Conservation (phyloP, 2,888 invertebrate genomes). For the Drosophila ezoana region DNA sequence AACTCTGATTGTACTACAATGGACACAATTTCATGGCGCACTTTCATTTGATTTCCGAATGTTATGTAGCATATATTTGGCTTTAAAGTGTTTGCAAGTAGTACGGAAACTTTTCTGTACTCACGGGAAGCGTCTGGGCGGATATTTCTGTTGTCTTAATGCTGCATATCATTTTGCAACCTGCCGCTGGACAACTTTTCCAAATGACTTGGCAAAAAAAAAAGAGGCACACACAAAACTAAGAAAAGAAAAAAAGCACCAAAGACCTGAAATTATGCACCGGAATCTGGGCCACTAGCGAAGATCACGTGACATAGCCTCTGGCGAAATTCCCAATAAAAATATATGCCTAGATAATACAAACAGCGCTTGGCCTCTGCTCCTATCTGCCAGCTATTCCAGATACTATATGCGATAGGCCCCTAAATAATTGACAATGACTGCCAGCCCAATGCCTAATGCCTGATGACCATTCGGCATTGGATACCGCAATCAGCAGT, state of each 20-base stretch:
- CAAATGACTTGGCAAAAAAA: constrained; percentile 60
- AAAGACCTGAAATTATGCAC: constrained; percentile 26
- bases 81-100: constrained; percentile 9
- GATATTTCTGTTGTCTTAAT: constrained; percentile 48
- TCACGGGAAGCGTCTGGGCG: constrained; percentile 27
- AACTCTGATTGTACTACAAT: constrained; percentile 19
- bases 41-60: constrained; percentile 22
- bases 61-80: constrained; percentile 4
- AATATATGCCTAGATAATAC: constrained; percentile 12
- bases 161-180: constrained; percentile 46
- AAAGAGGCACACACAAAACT: not conserved
- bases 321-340: constrained; percentile 29
- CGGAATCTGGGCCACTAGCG: constrained; percentile 27
- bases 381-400: constrained; percentile 19
- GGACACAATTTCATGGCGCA: not conserved
- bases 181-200: constrained; percentile 50
- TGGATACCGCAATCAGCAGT: constrained; percentile 21
- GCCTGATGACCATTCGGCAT: not conserved
- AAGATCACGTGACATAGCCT: constrained; percentile 27
- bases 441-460: constrained; percentile 5
- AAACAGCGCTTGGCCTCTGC: not conserved
- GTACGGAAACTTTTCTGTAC: constrained; percentile 21
- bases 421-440: not conserved
- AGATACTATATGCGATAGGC: constrained; percentile 27
- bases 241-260: constrained; percentile 3